Evolutionary conservation across 2,888 invertebrate species (phyloP).

Genomic region (Limulus polyphemus): DNA sequence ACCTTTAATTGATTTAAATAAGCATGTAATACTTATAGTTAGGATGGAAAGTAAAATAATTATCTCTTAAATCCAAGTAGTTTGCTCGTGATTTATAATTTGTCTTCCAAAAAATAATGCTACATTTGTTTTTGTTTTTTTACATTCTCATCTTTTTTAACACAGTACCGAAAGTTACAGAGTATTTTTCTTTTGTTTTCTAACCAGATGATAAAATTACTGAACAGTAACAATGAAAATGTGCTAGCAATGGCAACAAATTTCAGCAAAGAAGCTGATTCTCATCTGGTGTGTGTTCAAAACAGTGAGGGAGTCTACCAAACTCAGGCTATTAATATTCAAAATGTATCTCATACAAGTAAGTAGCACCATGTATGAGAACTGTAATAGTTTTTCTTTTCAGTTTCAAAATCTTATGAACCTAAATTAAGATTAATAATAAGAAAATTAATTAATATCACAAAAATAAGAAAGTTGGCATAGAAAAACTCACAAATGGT

Average conservation of each 20-base stretch:
- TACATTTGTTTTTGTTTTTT: neutral
- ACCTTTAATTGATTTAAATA: no score
- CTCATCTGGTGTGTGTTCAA: constrained; percentile 76
- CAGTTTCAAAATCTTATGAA: neutral
- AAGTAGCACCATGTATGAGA: constrained; percentile 6
- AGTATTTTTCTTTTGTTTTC: neutral
- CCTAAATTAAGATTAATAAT: no score
- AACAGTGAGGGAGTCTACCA: constrained; percentile 57
- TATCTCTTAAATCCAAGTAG: no score
- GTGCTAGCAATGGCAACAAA: constrained; percentile 70
- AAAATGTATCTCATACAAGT: constrained; percentile 66
- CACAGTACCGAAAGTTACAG: neutral
- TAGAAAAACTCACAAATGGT: no score
- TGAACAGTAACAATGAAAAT: constrained; percentile 67
- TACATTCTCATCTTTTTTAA: constrained; percentile 4
- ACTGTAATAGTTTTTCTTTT: neutral
- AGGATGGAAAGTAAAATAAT: no score
- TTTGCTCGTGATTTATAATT: no score
- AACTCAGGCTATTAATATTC: constrained; percentile 75
- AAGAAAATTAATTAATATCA: no score
- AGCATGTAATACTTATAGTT: no score
- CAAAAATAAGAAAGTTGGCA: no score
- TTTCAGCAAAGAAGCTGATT: constrained; percentile 64
- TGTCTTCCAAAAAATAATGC: no score
- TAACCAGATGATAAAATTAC: constrained; percentile 53